These are phyloP conservation scores for Acronicta alni DNA, from an alignment of 2,888 invertebrate genomes.

Conservation along the genomic window DNA sequence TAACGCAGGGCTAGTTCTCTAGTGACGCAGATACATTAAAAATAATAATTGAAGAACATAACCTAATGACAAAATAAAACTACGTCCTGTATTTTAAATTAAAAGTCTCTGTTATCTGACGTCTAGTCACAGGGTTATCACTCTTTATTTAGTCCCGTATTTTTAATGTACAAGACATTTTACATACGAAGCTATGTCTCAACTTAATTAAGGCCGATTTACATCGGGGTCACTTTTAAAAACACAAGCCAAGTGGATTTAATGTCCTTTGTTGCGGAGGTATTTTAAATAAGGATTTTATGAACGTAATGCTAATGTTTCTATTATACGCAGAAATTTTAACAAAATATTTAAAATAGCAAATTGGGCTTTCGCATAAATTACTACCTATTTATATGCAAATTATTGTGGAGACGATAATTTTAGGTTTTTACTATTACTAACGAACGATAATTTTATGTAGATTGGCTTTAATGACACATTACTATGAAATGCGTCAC, in stretches of 20 bases:
- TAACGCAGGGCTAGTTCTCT: no score
- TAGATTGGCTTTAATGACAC: slow-evolving; percentile 15
- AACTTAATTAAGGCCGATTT: slow-evolving; percentile 54
- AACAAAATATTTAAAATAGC: slow-evolving; percentile 16
- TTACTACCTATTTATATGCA: slow-evolving; percentile 18
- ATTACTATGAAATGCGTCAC: neutral
- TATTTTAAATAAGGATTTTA: slow-evolving; percentile 30
- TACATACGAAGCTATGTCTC: slow-evolving; percentile 47
- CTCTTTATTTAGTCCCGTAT: slow-evolving; percentile 38
- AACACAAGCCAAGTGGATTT: slow-evolving; percentile 40
- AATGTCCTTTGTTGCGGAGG: slow-evolving; percentile 33
- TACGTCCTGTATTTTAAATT: neutral
- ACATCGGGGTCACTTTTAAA: slow-evolving; percentile 47
- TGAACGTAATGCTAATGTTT: slow-evolving; percentile 31
- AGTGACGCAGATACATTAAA: no score
- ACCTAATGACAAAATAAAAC: neutral
- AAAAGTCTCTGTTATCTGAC: neutral
- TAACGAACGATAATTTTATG: slow-evolving; percentile 9
- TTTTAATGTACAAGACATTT: slow-evolving; percentile 52
- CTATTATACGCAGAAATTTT: slow-evolving; percentile 20
- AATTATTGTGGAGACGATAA: slow-evolving; percentile 13
- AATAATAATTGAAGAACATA: no score
- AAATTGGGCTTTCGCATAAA: slow-evolving; percentile 23
- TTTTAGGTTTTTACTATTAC: slow-evolving; percentile 4
- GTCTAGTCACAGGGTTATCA: slow-evolving; percentile 21